Evolutionary conservation across 2,113 vertebrate species (phyloP).

Genomic region (Pangasianodon hypophthalmus): DNA sequence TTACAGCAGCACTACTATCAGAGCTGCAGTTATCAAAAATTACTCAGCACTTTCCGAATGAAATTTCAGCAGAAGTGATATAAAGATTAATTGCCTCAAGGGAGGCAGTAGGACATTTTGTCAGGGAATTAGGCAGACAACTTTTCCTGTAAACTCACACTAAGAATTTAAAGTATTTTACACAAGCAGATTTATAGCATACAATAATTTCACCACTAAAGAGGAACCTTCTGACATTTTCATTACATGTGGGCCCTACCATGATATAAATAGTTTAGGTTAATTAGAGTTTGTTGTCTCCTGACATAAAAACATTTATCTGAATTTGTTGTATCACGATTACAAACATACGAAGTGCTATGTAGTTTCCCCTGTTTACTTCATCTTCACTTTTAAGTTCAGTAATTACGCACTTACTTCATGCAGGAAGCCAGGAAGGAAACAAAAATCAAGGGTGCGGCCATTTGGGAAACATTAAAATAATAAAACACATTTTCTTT

Average conservation of each 20-base stretch:
- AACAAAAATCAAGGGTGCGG: neutral
- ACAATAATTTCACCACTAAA: neutral
- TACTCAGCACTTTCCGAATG: neutral
- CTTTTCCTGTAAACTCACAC: slow-evolving; percentile 4
- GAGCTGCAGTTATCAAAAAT: neutral
- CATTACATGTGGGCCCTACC: neutral
- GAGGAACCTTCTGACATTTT: neutral
- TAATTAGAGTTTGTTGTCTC: neutral
- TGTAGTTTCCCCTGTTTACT: neutral
- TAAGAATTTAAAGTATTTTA: neutral
- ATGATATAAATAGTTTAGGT: neutral
- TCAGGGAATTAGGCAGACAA: neutral
- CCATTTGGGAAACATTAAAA: neutral
- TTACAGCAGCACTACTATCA: neutral
- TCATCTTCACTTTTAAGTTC: neutral
- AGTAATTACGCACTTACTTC: neutral
- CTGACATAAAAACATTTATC: neutral
- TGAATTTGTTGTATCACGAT: neutral
- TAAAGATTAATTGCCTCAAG: neutral
- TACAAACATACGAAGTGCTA: neutral
- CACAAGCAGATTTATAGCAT: neutral
- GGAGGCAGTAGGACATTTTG: neutral
- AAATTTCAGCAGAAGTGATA: neutral
- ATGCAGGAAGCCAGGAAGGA: slow-evolving; percentile 1
- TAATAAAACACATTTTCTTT: neutral